phyloP scores from a whole-genome alignment of 2,113 vertebrate species.

The Burhinus bistriatus region DNA sequence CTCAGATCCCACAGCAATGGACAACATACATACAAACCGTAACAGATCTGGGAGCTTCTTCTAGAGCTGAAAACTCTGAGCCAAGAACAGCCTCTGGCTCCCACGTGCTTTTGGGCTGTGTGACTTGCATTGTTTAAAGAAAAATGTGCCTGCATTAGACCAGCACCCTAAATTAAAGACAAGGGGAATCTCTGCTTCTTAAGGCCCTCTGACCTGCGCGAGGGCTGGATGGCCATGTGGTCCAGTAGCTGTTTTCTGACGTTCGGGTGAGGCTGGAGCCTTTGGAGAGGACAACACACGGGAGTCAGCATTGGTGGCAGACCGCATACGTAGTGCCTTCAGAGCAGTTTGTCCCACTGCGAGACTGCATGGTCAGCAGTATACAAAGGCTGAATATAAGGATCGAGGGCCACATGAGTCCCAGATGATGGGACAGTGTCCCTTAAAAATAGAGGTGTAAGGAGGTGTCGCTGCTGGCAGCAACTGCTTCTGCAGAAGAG shows the following conservation, averaged over 20 bases:
- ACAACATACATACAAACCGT: neutral
- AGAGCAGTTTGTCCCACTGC: neutral
- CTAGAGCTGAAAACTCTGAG: neutral
- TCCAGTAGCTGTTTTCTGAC: neutral
- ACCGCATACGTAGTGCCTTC: neutral
- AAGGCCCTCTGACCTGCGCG: neutral
- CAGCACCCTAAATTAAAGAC: neutral
- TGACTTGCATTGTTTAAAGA: neutral
- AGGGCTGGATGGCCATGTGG: neutral
- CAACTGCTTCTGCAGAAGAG: neutral
- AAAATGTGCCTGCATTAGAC: neutral
- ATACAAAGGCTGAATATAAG: neutral
- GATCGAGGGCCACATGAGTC: neutral
- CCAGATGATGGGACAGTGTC: neutral
- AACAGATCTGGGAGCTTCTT: conserved; percentile 3
- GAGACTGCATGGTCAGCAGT: neutral
- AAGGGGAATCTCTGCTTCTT: neutral
- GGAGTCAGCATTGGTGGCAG: neutral
- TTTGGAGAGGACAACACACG: neutral
- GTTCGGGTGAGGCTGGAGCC: neutral
- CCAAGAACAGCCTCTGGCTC: neutral
- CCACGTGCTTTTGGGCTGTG: neutral
- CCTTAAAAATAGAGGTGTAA: neutral
- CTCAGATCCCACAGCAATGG: neutral
- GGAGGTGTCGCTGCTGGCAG: neutral